Evolutionary conservation across 1,140 invertebrate genomes (phyloP).

Genomic region (Drosophila pseudoobscura): DNA sequence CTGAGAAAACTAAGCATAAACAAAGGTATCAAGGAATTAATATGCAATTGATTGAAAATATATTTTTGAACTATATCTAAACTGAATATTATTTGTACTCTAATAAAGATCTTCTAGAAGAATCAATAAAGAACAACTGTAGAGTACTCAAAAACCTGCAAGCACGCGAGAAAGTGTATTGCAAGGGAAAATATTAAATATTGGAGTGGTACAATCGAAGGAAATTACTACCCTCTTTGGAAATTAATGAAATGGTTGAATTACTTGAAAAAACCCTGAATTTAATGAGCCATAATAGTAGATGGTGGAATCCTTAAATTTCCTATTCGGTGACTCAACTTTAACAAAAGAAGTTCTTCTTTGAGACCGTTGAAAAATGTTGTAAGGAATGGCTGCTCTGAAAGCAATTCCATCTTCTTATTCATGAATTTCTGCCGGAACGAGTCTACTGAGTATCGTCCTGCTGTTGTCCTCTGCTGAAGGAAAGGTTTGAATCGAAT

Average conservation of each 20-base stretch:
- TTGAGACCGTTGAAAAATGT: conserved; percentile 1
- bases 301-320: conserved; percentile 4
- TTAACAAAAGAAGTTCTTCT: conserved; percentile 9
- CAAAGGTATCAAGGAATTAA: too few relatives aligned
- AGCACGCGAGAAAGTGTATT: too few relatives aligned
- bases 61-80: too few relatives aligned
- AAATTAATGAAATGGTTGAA: conserved; percentile 20
- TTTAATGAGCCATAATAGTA: conserved; percentile 34
- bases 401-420: conserved; percentile 68
- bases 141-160: too few relatives aligned
- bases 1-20: not conserved
- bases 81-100: too few relatives aligned
- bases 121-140: too few relatives aligned
- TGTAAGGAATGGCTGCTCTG: conserved; percentile 12
- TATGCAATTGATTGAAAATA: too few relatives aligned
- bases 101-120: too few relatives aligned
- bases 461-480: conserved; percentile 46
- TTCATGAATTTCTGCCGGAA: conserved; percentile 70
- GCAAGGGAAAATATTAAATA: too few relatives aligned
- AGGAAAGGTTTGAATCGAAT: conserved; percentile 42
- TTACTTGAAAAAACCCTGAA: conserved; percentile 34
- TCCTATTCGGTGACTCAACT: not conserved
- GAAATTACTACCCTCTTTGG: not conserved
- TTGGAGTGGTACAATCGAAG: too few relatives aligned
- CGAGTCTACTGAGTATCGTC: conserved; percentile 68